Conservation (phyloP, 30 jellyfish, hydroid and myxozoan genomes). For the Phacellophora camtschatica region DNA sequence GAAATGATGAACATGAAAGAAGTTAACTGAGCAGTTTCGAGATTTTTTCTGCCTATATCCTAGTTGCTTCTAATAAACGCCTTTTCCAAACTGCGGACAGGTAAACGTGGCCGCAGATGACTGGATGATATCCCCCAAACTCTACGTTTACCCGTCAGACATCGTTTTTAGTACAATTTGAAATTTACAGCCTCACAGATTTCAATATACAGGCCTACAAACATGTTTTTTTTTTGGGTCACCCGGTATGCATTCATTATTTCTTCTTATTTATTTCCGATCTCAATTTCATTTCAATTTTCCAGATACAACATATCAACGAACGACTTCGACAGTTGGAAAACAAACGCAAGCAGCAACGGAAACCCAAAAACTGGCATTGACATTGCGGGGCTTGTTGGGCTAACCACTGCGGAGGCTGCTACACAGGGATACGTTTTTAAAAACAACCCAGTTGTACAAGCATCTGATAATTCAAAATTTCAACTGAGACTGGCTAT, state of each 20-base stretch:
- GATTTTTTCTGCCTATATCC: no score
- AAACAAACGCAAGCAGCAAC: constrained; percentile 32
- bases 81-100: no score
- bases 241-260: not conserved
- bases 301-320: constrained; percentile 69
- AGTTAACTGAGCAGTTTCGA: no score
- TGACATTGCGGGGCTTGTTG: constrained; percentile 75
- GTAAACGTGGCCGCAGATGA: no score
- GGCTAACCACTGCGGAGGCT: constrained; percentile 73
- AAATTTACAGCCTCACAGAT: no score
- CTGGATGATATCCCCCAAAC: no score
- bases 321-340: constrained; percentile 68
- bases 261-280: not conserved
- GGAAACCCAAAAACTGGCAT: constrained; percentile 46
- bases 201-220: no score
- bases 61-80: no score
- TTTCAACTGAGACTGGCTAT: constrained; percentile 81
- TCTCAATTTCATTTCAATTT: not conserved
- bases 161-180: no score
- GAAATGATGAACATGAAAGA: no score
- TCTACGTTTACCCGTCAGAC: no score
- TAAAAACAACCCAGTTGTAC: constrained; percentile 82
- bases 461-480: constrained; percentile 60
- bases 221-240: not conserved
- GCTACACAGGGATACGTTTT: constrained; percentile 74